phyloP scores from a whole-genome alignment of 2,113 vertebrate species.

The Fregata magnificens region DNA sequence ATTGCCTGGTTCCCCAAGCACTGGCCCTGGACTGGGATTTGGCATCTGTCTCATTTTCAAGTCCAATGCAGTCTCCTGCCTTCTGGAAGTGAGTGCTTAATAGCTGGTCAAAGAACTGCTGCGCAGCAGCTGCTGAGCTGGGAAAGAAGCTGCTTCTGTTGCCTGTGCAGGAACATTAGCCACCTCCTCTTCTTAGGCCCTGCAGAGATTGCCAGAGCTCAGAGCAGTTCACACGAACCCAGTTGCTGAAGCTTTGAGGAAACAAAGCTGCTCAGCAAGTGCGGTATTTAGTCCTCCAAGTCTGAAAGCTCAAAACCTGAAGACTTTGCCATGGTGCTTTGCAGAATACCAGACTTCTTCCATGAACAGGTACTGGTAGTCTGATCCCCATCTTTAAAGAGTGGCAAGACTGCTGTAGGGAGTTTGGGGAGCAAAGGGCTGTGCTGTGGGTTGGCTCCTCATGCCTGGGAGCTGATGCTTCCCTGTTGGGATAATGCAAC shows the following conservation, averaged over 20 bases:
- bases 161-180: not conserved
- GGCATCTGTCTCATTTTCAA: not conserved
- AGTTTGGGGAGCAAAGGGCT: not conserved
- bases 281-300: not conserved
- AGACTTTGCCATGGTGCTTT: not conserved
- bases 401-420: not conserved
- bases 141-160: conserved; percentile 1
- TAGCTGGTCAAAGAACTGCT: not conserved
- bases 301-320: not conserved
- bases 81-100: not conserved
- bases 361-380: not conserved
- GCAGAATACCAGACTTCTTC: not conserved
- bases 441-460: not conserved
- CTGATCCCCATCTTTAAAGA: not conserved
- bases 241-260: not conserved
- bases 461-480: not conserved
- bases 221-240: not conserved
- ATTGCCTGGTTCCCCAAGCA: not conserved
- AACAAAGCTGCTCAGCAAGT: not conserved
- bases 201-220: not conserved
- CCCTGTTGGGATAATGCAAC: not conserved
- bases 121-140: not conserved
- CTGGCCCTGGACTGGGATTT: not conserved
- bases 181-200: not conserved
- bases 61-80: not conserved